Base-by-base conservation (phyloP, 2,888 invertebrate species). In the Euzetes globulus region DNA sequence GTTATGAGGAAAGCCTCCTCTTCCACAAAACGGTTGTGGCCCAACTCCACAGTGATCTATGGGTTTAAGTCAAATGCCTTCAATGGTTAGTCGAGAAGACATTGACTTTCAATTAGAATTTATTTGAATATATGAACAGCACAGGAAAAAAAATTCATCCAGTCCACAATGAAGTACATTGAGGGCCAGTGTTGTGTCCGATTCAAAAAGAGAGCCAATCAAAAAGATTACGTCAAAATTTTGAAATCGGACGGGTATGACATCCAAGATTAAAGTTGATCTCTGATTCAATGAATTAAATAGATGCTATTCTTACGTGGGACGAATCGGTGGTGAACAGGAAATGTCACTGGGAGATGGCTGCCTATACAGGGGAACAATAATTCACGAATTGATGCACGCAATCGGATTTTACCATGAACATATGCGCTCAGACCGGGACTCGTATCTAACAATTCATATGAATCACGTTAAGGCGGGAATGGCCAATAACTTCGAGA, bases 401-500 rank as follows among this genome's bases (percentile, higher is more conserved):
- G 77, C 77, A 22, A 50, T 77, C 27, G 77, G 77, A 0, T 82
- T 82, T 77, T 81, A 81, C 80, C 82, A 82, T 77, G 82, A 82
- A 76, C 82, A 82, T 73, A 81, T 78, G 58, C 77, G 83, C 58
- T 78, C 78, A 5, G 82, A 83, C 79, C 78, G 83, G 55, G 82
- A 82, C 74, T 75, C 77, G 15, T 81, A 80, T 75, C 80, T 83
- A 27, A 80, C 76, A 22, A 79, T 81, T 50, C 79, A 80, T 71
- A 77, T 75, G 60, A 75, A 78, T 19, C 80, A 80, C 74, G 80
- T 81, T 37, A 78, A 79, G 47, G 65, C 74, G 75, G 79, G 80
- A 80, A 75, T 29, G 72, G 33, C 6, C 9, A 6, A 5, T 29
- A 63, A 63, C 33, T 63, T 63, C 33, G 63, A 63, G 63, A 63